Evolutionary conservation across 2,113 vertebrate species (phyloP).

Genomic region (Mormoops blainvillei): DNA sequence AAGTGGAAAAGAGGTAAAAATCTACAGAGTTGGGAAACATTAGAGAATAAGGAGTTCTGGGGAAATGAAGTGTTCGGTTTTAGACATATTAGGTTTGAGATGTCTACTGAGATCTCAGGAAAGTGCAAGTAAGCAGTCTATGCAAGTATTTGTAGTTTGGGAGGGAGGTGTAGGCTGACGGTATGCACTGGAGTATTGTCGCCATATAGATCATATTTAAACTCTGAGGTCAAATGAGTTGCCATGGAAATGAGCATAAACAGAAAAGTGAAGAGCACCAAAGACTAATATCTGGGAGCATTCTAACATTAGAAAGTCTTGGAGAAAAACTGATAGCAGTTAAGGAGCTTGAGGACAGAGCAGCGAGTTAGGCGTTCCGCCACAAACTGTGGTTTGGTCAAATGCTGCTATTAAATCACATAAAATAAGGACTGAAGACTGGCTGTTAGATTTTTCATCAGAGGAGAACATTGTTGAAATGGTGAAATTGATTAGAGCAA

Average conservation of each 20-base stretch:
- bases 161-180: not conserved
- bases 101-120: not conserved
- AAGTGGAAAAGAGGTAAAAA: not conserved
- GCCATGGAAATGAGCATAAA: not conserved
- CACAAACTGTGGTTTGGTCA: not conserved
- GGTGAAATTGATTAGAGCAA: not conserved
- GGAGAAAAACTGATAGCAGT: not conserved
- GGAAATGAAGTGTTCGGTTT: not conserved
- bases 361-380: not conserved
- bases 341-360: not conserved
- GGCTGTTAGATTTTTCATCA: not conserved
- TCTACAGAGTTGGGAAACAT: not conserved
- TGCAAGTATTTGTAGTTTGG: not conserved
- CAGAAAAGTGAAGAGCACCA: not conserved
- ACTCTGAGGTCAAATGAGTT: not conserved
- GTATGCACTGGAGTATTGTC: not conserved
- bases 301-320: not conserved
- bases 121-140: not conserved
- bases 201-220: not conserved
- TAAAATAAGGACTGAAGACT: not conserved
- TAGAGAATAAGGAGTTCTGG: not conserved
- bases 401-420: not conserved
- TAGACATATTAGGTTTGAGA: not conserved
- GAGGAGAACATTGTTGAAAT: not conserved
- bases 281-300: not conserved